These are phyloP conservation scores for Laspeyria flexula DNA, from an alignment of 2,888 invertebrate species.

Conservation along the genomic window DNA sequence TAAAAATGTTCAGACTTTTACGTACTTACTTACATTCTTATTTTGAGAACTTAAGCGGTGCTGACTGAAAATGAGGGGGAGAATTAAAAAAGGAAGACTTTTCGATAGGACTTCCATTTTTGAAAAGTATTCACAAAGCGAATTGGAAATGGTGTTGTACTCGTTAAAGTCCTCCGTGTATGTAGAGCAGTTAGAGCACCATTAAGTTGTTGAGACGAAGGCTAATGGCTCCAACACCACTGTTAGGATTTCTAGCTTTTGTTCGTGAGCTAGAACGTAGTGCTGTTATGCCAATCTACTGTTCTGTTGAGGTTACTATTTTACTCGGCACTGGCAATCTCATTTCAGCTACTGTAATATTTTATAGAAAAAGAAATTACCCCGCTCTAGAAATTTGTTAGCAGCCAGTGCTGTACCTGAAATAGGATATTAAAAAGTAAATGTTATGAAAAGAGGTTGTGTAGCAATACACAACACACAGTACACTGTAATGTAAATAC, in stretches of 20 bases:
- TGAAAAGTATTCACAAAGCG: conserved; percentile 42
- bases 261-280: conserved; percentile 30
- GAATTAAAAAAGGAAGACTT: conserved; percentile 2
- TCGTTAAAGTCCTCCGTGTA: conserved; percentile 51
- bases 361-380: neutral
- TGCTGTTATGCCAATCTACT: conserved; percentile 16
- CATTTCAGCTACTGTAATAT: neutral
- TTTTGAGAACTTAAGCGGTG: neutral
- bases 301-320: conserved; percentile 2
- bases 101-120: conserved; percentile 24
- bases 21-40: no score
- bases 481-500: no score
- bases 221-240: conserved; percentile 67
- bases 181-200: conserved; percentile 59
- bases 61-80: neutral
- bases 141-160: conserved; percentile 47
- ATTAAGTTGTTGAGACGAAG: conserved; percentile 80
- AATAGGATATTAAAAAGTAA: neutral
- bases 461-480: no score
- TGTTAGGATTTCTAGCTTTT: conserved; percentile 52
- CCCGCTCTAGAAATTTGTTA: neutral
- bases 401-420: neutral
- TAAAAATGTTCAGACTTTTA: no score
- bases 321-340: neutral
- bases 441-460: neutral